A percentile compares a stretch with the other conserved stretches of the same genome.
Conservation (phyloP, 1,140 invertebrate species). For the Stratiolaelaps scimitus region DNA sequence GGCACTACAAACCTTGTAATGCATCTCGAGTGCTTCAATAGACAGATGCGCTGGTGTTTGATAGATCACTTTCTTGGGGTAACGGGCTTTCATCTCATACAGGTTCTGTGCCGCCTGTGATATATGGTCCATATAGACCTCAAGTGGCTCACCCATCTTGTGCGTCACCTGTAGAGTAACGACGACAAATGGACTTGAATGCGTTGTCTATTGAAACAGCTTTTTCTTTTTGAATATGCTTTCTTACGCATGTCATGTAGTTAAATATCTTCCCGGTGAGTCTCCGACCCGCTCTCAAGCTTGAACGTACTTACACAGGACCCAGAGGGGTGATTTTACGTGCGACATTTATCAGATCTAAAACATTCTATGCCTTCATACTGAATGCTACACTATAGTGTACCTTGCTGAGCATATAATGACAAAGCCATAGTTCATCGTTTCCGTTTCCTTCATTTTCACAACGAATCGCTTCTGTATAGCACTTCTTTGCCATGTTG, state of each 20-base stretch:
- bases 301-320: no score
- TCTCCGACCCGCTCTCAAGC: no score
- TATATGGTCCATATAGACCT: constrained; percentile 56
- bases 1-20: constrained; percentile 25
- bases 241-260: no score
- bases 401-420: constrained; percentile 81
- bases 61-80: constrained; percentile 72
- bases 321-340: no score
- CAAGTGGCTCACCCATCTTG: constrained; percentile 58
- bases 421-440: constrained; percentile 72
- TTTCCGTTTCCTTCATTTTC: constrained; percentile 46
- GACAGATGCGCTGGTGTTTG: constrained; percentile 64
- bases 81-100: constrained; percentile 63
- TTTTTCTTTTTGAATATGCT: no score
- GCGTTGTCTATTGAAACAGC: no score
- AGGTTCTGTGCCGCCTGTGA: constrained; percentile 56
- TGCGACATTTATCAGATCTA: no score
- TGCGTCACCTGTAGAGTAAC: constrained; percentile 52
- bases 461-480: constrained; percentile 53
- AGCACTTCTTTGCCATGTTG: constrained; percentile 59
- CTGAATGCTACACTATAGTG: no score
- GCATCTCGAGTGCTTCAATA: constrained; percentile 68
- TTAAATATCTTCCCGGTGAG: no score
- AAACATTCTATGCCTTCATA: no score
- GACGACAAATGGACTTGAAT: no score